Evolutionary conservation across 2,797 vertebrate species (phyloP), one percentile per base, ranked within the genome.

Genomic region (Pitangus sulphuratus): DNA sequence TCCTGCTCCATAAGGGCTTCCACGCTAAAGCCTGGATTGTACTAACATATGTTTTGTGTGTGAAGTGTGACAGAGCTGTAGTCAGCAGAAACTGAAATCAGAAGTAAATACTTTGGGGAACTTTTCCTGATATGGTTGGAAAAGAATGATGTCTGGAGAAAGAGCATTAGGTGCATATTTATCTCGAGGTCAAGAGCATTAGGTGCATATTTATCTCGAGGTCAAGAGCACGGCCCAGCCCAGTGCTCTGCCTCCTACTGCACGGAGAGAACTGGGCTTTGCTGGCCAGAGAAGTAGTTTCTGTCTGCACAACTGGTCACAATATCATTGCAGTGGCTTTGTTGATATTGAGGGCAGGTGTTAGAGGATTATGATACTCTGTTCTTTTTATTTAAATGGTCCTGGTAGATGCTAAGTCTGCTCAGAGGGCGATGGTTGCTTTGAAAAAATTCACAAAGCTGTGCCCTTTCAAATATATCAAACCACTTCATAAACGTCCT

Each of bases 31-130:
- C 54, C 51, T 76, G 58, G 40, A 80, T 80, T 90, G 72, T 79
- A 89, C 68, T 90, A 96, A 96, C 96, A 97, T 95, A 94, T 95
- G 94, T 91, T 95, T 95, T 84, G 68, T 69, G 84, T 92, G 78
- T 74, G 65, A 84, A 87, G 44, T 68, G 82, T 77, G 87, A 84
- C 87, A 95, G 71, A 90, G 62, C 54, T 71, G 15, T 12, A 91
- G 84, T 91, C 86, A 61, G 78, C 75, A 92, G 90, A 93, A 95
- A 91, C 74, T 35, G 39, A 93, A 93, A 61, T 68, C 71, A 95
- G 48, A 72, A 92, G 56, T 66, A 90, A 62, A 91, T 86, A 76
- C 94, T 95, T 95, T 13, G 44, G 80, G 87, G 82, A 96, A 90
- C 16, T 20, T 93, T 95, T 96, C 97, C 97, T 84, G 92, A 84